phyloP scores from a whole-genome alignment of 2,888 invertebrate genomes.

The Drosophila nigricruria region DNA sequence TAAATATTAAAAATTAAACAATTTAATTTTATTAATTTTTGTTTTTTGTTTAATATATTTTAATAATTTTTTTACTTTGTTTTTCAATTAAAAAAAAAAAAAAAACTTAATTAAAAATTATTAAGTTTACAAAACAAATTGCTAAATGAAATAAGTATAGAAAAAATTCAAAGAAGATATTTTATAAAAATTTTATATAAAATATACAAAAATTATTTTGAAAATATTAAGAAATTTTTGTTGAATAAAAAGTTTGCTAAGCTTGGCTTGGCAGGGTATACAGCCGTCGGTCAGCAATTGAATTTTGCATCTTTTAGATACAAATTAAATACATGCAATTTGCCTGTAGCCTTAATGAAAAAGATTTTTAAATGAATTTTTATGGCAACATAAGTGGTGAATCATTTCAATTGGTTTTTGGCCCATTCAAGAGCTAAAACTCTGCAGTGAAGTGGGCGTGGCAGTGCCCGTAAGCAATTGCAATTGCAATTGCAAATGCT shows the following conservation, averaged over 20 bases:
- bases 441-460: conserved; percentile 13
- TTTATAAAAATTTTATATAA: too few relatives aligned
- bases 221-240: too few relatives aligned
- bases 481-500: background rate
- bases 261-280: background rate
- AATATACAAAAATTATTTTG: too few relatives aligned
- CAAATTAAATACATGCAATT: conserved; percentile 5
- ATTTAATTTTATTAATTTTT: background rate
- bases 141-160: too few relatives aligned
- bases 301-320: background rate
- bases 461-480: background rate
- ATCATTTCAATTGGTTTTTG: conserved; percentile 27
- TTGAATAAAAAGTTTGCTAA: too few relatives aligned
- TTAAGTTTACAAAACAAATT: too few relatives aligned
- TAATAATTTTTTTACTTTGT: too few relatives aligned
- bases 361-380: conserved; percentile 8
- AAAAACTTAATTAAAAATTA: too few relatives aligned
- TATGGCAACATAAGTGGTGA: conserved; percentile 39
- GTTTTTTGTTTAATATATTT: too few relatives aligned
- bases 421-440: conserved; percentile 19
- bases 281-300: background rate
- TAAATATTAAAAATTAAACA: too few relatives aligned
- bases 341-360: conserved; percentile 1
- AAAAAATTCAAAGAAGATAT: too few relatives aligned
- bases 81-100: too few relatives aligned